Conservation (phyloP, 2,113 vertebrate genomes). For the Nesoenas mayeri region DNA sequence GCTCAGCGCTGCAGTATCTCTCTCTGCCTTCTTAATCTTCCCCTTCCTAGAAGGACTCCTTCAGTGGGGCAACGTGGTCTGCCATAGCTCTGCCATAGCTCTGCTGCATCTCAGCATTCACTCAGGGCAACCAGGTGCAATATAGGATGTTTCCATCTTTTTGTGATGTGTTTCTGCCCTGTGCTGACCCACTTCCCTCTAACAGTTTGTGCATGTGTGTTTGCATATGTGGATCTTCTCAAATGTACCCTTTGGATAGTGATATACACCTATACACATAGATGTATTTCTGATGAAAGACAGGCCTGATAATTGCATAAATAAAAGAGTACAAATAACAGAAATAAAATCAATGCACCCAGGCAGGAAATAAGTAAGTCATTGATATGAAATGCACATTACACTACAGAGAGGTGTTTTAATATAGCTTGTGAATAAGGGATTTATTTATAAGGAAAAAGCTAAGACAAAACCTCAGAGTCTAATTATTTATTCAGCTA, state of each 20-base stretch:
- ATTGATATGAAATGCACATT: neutral
- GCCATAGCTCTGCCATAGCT: neutral
- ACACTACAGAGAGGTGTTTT: neutral
- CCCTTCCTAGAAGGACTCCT: neutral
- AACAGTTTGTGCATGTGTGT: neutral
- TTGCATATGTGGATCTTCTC: neutral
- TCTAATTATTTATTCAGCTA: constrained; percentile 50
- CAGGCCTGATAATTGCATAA: neutral
- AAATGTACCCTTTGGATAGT: neutral
- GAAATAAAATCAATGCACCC: neutral
- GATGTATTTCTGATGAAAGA: constrained; percentile 7
- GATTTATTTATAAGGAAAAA: constrained; percentile 37
- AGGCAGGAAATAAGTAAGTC: neutral
- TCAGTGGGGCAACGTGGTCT: neutral
- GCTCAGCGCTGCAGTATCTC: neutral
- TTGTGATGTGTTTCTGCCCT: neutral
- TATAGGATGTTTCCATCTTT: neutral
- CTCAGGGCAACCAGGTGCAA: neutral
- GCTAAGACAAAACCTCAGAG: constrained; percentile 32
- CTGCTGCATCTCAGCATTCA: neutral
- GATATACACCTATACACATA: neutral
- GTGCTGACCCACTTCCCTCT: neutral
- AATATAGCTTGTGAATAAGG: constrained; percentile 29
- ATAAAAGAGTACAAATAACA: neutral
- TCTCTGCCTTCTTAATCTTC: neutral